Evolutionary conservation across 2,797 vertebrate species (phyloP), one percentile per base, ranked within the genome.

Genomic region (Merluccius polli): DNA sequence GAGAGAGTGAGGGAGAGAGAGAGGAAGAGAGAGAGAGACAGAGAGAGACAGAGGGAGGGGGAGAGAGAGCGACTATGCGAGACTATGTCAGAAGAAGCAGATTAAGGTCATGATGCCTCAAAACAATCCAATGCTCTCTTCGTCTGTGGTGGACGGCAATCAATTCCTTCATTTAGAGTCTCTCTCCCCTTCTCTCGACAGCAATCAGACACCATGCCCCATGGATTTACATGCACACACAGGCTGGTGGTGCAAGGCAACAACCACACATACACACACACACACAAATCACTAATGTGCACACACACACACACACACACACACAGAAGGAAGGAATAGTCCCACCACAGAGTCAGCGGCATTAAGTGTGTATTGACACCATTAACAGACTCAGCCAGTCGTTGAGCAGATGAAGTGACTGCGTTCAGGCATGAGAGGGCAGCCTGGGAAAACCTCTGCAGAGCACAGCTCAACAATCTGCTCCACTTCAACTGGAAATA

Each of bases 41-140:
- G 27, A 1, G 21, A 1, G 33, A 38, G 16, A 16, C 1, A 52
- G 32, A 65, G 36, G 71, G 16, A 31, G 69, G 16, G 30, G 13
- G 15, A 30, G 29, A 15, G 68, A 70, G 16, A 21, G 13, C 1
- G 18, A 33, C 13, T 16, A n/a, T n/a, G n/a, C 18, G 18, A 33
- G 33, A 24, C 74, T 70, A 73, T 81, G 82, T 84, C 81, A 77
- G 80, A 75, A 79, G 81, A 87, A 88, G 76, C 84, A 77, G 82
- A 88, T 87, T 86, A 86, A 79, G 78, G 86, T 78, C 74, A 77
- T 80, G 77, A 85, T 85, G 86, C 83, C 82, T 87, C 83, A 83
- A 71, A 78, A 79, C 68, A 79, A 74, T 75, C 73, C 79, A 71
- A 82, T 71, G 79, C 79, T 79, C 78, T 76, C 71, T 52, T 15